Base-by-base conservation (phyloP, 2,888 invertebrate genomes). In the Rhabditophanes sp. region DNA sequence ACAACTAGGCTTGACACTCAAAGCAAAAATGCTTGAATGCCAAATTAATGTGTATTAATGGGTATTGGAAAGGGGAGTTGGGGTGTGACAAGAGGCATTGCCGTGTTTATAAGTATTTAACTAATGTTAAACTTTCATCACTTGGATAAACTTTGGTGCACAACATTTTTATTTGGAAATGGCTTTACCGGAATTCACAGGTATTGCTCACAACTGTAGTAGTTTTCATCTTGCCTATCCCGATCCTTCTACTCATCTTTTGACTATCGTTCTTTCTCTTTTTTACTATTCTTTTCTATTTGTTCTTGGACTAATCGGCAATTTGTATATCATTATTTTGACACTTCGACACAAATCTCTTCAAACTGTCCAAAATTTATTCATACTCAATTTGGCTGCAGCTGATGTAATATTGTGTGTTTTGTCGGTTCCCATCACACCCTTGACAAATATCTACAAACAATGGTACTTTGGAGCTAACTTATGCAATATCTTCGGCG, bases 361-460 rank as follows among this genome's bases (percentile, higher is more conserved):
- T 11, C 53, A 53, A 22, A 53, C 53, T 8, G 52, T 53, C 1
- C 53, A 53, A 33, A 90, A 93, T 66, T 75, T 87, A 32, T 90
- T 90, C 69, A 90, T 93, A 63, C 82, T 83, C 26, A 93, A 90
- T 66, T 30, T 39, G 9, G 39, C 27, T 9, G 25, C 33, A 5
- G 82, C 85, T 8, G 90, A 90, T 66, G 82, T 90, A 31, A 70
- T 90, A 25, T 74, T 93, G 46, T 87, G 88, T 66, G 74, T 82
- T 5, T 74, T 93, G 38, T 83, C 85, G 2, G 85, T 90, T 32
- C 88, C 90, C 0, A 87, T 93, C 62, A 93, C 93, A 0, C 90
- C 90, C 0, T 70, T 88, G 0, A 85, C 88, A 65, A 80, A 84
- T 1, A 87, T 90, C 63, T 74, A 82, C 50, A 79, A 69, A 33